A percentile compares a stretch with the other conserved stretches of the same genome.
Conservation (phyloP, 2,888 invertebrate genomes). For the Orchesellides sinensis region DNA sequence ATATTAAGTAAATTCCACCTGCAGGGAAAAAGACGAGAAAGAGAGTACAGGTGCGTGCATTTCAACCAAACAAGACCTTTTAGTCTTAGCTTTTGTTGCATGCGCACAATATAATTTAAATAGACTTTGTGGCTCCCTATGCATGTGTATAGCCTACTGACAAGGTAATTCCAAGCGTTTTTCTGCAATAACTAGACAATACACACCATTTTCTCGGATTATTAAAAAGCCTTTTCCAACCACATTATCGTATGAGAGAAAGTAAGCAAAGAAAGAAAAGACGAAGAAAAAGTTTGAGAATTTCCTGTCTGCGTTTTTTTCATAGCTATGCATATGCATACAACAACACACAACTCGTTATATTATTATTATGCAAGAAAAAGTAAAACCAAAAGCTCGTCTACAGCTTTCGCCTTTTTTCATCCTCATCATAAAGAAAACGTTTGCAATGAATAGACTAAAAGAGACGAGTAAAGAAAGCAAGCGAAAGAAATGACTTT, state of each 20-base stretch:
- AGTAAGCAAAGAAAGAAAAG: constrained; percentile 14
- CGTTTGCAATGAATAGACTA: constrained; percentile 1
- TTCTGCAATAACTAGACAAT: neutral
- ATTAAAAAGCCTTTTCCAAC: constrained; percentile 31
- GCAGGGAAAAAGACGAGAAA: no score
- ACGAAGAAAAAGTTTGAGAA: constrained; percentile 39
- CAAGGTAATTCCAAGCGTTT: neutral
- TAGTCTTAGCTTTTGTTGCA: neutral
- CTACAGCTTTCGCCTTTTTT: constrained; percentile 38
- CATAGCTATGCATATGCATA: neutral
- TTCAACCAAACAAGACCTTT: neutral
- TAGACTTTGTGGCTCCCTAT: neutral
- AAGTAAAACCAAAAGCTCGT: constrained; percentile 18
- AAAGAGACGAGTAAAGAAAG: constrained; percentile 7
- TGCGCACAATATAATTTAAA: no score
- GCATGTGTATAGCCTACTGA: no score
- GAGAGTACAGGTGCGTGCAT: constrained; percentile 52
- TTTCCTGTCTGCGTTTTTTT: neutral
- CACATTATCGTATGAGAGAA: neutral
- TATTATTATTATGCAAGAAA: constrained; percentile 49
- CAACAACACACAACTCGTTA: constrained; percentile 27
- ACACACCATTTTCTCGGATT: constrained; percentile 20
- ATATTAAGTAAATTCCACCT: no score
- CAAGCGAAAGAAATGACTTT: constrained; percentile 25
- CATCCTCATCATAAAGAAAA: neutral